Conservation (phyloP, 2,113 vertebrate genomes). For the Dromiciops gliroides region DNA sequence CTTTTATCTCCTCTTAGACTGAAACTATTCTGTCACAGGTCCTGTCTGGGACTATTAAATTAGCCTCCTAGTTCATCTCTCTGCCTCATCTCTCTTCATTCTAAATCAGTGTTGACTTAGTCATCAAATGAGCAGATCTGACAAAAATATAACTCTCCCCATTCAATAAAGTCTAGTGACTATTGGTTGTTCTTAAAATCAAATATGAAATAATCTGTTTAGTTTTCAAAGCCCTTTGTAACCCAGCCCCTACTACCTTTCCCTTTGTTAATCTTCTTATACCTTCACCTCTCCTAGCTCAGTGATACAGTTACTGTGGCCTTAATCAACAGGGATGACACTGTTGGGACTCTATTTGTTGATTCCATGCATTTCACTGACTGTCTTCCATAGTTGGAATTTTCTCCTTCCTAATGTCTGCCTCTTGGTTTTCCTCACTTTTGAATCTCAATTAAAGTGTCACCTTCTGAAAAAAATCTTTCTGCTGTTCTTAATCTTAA, state of each 20-base stretch:
- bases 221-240: neutral
- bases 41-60: neutral
- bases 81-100: neutral
- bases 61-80: neutral
- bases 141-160: neutral
- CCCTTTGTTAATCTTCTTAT: neutral
- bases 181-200: neutral
- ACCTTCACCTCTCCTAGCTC: neutral
- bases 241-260: neutral
- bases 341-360: neutral
- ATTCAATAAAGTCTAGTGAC: neutral
- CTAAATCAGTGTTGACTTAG: neutral
- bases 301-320: neutral
- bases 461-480: neutral
- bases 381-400: neutral
- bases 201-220: neutral
- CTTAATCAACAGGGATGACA: neutral
- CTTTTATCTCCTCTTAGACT: neutral
- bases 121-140: neutral
- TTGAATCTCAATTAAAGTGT: neutral
- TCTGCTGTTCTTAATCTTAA: neutral
- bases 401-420: neutral
- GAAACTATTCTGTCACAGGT: neutral
- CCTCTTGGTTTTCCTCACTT: neutral
- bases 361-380: neutral